These are phyloP conservation scores for Harpalus rufipes DNA, from an alignment of 2,888 invertebrate species.

Conservation along the genomic window DNA sequence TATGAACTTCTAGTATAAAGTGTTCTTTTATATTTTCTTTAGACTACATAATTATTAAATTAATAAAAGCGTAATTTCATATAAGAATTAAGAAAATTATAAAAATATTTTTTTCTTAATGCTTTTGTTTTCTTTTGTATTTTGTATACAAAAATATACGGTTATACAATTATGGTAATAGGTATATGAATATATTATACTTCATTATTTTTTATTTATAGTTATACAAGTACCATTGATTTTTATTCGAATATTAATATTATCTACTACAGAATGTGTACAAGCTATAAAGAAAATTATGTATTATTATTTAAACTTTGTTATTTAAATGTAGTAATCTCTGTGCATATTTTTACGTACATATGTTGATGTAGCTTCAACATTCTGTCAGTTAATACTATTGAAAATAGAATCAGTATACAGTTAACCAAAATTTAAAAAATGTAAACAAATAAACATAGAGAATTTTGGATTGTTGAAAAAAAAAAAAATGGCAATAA, in stretches of 20 bases:
- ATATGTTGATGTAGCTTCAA: neutral
- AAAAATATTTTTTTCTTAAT: neutral
- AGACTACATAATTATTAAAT: too few species aligned
- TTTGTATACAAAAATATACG: neutral
- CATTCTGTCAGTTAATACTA: neutral
- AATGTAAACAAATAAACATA: too few species aligned
- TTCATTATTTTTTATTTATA: neutral
- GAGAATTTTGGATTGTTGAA: too few species aligned
- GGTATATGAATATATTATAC: neutral
- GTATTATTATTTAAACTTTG: slow-evolving; percentile 3
- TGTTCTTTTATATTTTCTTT: too few species aligned
- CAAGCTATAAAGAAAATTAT: neutral
- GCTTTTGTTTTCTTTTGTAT: neutral
- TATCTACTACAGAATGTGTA: neutral
- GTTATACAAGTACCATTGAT: neutral
- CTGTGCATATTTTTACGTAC: neutral
- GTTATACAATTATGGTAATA: neutral
- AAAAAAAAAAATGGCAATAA: too few species aligned
- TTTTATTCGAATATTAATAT: neutral
- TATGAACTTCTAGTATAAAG: too few species aligned
- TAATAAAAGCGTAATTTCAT: too few species aligned
- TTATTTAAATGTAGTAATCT: neutral
- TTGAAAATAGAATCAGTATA: neutral
- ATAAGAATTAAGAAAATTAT: too few species aligned
- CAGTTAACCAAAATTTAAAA: too few species aligned